Evolutionary conservation across 2,113 vertebrate genomes (phyloP).

Genomic region (Poeciliopsis prolifica): DNA sequence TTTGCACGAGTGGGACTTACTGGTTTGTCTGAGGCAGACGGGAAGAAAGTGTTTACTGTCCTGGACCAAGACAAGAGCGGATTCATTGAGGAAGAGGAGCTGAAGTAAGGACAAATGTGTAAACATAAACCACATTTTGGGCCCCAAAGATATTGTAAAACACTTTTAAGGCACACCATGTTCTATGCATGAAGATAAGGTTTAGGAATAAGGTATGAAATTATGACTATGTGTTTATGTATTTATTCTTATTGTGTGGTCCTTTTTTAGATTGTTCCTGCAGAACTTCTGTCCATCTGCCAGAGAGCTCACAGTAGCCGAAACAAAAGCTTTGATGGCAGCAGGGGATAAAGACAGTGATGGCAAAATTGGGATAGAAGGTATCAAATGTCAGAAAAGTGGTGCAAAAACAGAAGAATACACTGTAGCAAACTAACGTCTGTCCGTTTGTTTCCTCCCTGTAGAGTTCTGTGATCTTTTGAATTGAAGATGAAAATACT

Average conservation of each 20-base stretch:
- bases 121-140: not conserved
- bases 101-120: slow-evolving; percentile 72
- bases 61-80: slow-evolving; percentile 81
- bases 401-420: slow-evolving; percentile 42
- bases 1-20: slow-evolving; percentile 78
- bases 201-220: not conserved
- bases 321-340: slow-evolving; percentile 78
- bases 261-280: slow-evolving; percentile 76
- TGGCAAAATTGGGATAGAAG: slow-evolving; percentile 83
- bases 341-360: slow-evolving; percentile 82
- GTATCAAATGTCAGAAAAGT: slow-evolving; percentile 53
- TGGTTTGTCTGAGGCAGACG: slow-evolving; percentile 55
- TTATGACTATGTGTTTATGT: not conserved
- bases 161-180: not conserved
- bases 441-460: slow-evolving; percentile 7
- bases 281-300: slow-evolving; percentile 79
- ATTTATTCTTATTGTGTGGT: not conserved
- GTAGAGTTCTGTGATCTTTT: slow-evolving; percentile 83
- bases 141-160: not conserved
- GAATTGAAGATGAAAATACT: slow-evolving; percentile 59
- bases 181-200: too few species aligned
- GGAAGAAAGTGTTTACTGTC: slow-evolving; percentile 72
- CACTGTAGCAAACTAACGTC: slow-evolving; percentile 35
- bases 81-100: slow-evolving; percentile 82
- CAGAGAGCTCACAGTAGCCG: slow-evolving; percentile 75